Conservation (phyloP, 2,113 vertebrate genomes). For the Triplophysa rosa region DNA sequence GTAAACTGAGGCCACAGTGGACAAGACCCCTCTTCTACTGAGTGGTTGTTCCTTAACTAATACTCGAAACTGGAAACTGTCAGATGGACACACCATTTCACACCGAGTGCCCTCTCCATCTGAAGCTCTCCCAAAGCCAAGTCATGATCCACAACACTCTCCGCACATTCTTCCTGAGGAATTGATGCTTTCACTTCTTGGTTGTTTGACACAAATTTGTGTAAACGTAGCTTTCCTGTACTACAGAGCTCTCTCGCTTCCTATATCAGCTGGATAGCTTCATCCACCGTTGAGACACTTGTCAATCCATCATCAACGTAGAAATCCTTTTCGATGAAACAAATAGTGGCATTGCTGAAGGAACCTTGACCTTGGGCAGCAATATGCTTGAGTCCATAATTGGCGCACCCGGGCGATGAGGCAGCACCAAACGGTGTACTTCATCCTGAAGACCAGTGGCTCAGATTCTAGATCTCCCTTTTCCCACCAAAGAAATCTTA, state of each 20-base stretch:
- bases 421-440: too few species aligned
- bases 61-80: slow-evolving; percentile 32
- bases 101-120: slow-evolving; percentile 8
- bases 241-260: not conserved
- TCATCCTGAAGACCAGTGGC: too few species aligned
- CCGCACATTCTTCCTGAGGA: not conserved
- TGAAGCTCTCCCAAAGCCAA: slow-evolving; percentile 18
- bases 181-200: slow-evolving; percentile 12
- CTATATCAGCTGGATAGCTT: not conserved
- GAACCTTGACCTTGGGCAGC: not conserved
- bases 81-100: slow-evolving; percentile 25
- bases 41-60: slow-evolving; percentile 9
- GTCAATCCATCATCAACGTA: not conserved
- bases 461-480: too few species aligned
- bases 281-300: not conserved
- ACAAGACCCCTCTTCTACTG: slow-evolving; percentile 15
- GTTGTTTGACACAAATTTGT: not conserved
- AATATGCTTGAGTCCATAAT: too few species aligned
- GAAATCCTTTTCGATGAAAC: not conserved
- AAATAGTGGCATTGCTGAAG: not conserved
- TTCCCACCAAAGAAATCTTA: not conserved
- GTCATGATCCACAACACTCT: slow-evolving; percentile 5
- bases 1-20: slow-evolving; percentile 25
- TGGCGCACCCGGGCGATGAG: too few species aligned
- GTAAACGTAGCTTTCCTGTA: not conserved